phyloP scores from a whole-genome alignment of 30 jellyfish, hydroid and myxozoan species.

The Turritopsis dohrnii region DNA sequence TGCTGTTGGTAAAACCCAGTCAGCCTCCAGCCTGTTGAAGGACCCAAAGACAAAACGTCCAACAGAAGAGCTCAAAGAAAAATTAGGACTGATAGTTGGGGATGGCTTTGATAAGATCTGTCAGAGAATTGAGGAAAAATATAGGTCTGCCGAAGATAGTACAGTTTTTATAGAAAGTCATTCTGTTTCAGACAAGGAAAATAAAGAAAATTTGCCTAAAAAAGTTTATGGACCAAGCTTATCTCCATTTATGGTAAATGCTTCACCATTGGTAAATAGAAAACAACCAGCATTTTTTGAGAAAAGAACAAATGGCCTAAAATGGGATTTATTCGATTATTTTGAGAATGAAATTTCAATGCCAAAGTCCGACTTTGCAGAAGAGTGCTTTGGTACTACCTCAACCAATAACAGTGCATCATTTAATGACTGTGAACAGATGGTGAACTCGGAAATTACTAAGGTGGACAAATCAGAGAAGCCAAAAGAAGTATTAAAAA shows the following conservation, averaged over 20 bases:
- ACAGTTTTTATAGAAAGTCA: neutral
- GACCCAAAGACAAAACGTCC: slow-evolving; percentile 28
- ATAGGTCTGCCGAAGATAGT: neutral
- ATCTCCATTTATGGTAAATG: slow-evolving; percentile 23
- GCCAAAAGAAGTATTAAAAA: neutral
- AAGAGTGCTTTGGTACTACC: neutral
- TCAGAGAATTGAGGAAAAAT: neutral
- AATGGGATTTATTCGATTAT: neutral
- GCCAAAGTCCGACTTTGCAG: neutral
- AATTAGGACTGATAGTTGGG: slow-evolving; percentile 12
- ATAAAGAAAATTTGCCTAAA: neutral
- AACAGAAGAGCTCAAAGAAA: slow-evolving; percentile 2
- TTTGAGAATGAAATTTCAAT: neutral
- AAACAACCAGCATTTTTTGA: neutral
- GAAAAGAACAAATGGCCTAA: neutral
- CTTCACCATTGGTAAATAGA: slow-evolving; percentile 14
- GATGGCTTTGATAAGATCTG: neutral
- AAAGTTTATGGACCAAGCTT: slow-evolving; percentile 28
- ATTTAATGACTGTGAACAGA: neutral
- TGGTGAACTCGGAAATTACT: neutral
- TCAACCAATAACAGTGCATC: neutral
- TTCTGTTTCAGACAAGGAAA: neutral
- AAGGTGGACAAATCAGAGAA: neutral
- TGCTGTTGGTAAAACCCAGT: slow-evolving; percentile 2
- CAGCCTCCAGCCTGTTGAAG: slow-evolving; percentile 26